Evolutionary conservation across 1,140 invertebrate genomes (phyloP).

Genomic region (Thaumatotibia leucotreta): DNA sequence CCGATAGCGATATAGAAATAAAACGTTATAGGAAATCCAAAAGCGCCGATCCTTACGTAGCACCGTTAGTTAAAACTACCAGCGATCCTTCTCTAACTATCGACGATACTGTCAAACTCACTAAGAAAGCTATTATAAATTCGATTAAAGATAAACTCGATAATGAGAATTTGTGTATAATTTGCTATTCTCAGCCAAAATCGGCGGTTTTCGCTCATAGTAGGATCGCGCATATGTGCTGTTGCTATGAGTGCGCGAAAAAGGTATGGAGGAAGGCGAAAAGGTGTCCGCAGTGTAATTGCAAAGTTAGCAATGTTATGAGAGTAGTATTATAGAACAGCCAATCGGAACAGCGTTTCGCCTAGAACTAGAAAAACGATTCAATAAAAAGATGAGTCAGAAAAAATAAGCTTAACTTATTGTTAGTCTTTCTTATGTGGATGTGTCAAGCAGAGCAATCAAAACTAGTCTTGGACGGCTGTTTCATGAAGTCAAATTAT

Average conservation of each 20-base stretch:
- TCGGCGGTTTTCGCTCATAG: constrained; percentile 82
- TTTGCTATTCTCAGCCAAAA: constrained; percentile 78
- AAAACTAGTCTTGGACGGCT: too few relatives aligned
- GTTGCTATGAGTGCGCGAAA: constrained; percentile 82
- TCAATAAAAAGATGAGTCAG: too few relatives aligned
- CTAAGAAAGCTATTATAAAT: constrained; percentile 33
- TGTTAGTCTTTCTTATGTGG: too few relatives aligned
- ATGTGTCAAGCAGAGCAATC: too few relatives aligned
- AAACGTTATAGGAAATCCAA: constrained; percentile 20
- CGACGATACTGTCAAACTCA: constrained; percentile 25
- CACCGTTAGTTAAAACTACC: constrained; percentile 46
- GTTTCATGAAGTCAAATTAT: too few relatives aligned
- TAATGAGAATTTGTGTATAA: constrained; percentile 76
- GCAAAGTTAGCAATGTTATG: constrained; percentile 80
- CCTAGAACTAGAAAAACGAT: neutral
- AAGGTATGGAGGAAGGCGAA: constrained; percentile 79
- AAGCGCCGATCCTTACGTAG: constrained; percentile 16
- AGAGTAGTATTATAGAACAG: constrained; percentile 72
- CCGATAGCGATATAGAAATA: constrained; percentile 29
- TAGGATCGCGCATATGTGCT: constrained; percentile 80
- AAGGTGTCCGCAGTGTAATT: constrained; percentile 82
- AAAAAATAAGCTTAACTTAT: too few relatives aligned
- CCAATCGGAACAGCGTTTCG: constrained; percentile 10
- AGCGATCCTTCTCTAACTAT: constrained; percentile 55
- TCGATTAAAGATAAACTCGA: constrained; percentile 36